phyloP scores from a whole-genome alignment of 2,888 invertebrate species.

The Lepas anatifera region DNA sequence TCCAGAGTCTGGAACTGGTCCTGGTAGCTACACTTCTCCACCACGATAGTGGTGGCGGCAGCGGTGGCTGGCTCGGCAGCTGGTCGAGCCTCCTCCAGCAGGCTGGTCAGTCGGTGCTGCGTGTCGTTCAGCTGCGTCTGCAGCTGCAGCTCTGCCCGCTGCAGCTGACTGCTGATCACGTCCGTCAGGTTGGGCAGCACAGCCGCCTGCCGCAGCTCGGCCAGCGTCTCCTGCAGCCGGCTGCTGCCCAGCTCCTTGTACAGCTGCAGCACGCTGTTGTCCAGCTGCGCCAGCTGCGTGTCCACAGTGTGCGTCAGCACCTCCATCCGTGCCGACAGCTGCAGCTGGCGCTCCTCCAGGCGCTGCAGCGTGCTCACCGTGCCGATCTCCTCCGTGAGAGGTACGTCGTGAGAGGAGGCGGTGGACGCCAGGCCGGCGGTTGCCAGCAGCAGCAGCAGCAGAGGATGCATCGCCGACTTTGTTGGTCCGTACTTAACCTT shows the following conservation, averaged over 20 bases:
- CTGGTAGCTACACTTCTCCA: neutral
- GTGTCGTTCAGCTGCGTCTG: neutral
- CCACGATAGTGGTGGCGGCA: neutral
- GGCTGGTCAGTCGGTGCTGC: neutral
- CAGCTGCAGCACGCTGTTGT: neutral
- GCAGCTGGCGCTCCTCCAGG: neutral
- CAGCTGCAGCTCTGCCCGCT: neutral
- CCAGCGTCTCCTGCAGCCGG: neutral
- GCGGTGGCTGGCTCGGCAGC: neutral
- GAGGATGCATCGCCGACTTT: too few species aligned
- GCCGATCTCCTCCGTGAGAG: neutral
- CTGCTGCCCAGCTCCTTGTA: neutral
- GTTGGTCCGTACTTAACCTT: too few species aligned
- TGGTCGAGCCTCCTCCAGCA: neutral
- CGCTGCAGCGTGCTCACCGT: neutral
- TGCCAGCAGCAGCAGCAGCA: too few species aligned
- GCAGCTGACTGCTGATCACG: neutral
- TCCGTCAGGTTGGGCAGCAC: neutral
- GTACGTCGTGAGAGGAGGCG: too few species aligned
- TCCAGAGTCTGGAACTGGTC: neutral
- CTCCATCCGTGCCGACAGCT: neutral
- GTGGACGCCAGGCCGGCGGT: too few species aligned
- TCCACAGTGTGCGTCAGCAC: neutral
- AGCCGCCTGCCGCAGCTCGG: neutral
- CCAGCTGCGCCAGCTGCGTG: constrained; percentile 4